Evolutionary conservation across 2,888 invertebrate genomes (phyloP).

Genomic region (Chirona hameri): DNA sequence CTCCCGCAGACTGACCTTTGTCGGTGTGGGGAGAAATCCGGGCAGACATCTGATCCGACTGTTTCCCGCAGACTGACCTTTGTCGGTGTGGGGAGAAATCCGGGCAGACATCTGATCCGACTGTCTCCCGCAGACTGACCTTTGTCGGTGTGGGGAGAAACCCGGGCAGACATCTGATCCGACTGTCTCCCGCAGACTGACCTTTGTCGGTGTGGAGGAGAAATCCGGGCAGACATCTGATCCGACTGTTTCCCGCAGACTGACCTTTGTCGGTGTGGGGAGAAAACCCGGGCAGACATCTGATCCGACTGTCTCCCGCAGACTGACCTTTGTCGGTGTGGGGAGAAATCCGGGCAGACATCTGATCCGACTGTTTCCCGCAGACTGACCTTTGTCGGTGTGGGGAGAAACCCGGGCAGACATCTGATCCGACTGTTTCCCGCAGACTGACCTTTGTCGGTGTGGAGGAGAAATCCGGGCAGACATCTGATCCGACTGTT

Average conservation of each 20-base stretch:
- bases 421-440: no score
- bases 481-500: no score
- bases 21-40: slow-evolving; percentile 59
- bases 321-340: slow-evolving; percentile 47
- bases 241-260: no score
- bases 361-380: no score
- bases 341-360: no score
- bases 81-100: slow-evolving; percentile 57
- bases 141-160: slow-evolving; percentile 56
- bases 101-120: no score
- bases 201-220: slow-evolving; percentile 57
- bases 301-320: no score
- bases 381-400: slow-evolving; percentile 42
- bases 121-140: background rate
- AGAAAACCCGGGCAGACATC: no score
- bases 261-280: slow-evolving; percentile 52
- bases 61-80: slow-evolving; percentile 1
- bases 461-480: slow-evolving; percentile 66
- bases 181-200: slow-evolving; percentile 1
- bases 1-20: background rate
- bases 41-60: no score
- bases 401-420: slow-evolving; percentile 64
- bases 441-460: background rate
- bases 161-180: no score
- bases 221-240: no score